Conservation (phyloP, 2,113 vertebrate species). For the Brevimyrus niger region DNA sequence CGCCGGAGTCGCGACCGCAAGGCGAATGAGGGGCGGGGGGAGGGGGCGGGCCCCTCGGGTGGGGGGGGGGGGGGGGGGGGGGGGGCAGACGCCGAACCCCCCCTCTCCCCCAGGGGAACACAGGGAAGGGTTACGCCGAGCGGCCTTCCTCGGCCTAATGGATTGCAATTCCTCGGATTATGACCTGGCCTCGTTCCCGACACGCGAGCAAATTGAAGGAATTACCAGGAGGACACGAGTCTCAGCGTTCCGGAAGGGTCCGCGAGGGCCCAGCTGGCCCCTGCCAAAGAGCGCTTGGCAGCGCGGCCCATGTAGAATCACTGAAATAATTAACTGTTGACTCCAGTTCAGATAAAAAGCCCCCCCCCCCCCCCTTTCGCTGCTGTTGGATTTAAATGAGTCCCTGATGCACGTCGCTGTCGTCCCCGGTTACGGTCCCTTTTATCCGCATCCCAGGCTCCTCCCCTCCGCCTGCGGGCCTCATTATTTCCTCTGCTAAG, state of each 20-base stretch:
- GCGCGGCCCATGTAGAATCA: constrained; percentile 20
- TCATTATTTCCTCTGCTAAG: not conserved
- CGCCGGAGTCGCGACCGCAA: too few relatives aligned
- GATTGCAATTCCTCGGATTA: constrained; percentile 75
- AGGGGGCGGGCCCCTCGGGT: too few relatives aligned
- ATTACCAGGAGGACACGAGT: constrained; percentile 66
- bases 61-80: too few relatives aligned
- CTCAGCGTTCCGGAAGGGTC: constrained; percentile 58
- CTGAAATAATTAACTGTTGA: constrained; percentile 33
- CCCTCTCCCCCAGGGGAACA: not conserved
- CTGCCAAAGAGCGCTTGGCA: constrained; percentile 21
- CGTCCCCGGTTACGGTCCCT: constrained; percentile 3
- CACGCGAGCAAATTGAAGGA: constrained; percentile 69
- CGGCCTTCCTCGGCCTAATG: constrained; percentile 66
- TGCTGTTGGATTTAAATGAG: constrained; percentile 14
- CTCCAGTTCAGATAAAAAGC: constrained; percentile 14
- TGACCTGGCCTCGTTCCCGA: constrained; percentile 71
- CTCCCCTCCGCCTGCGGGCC: not conserved
- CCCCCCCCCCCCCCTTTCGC: not conserved
- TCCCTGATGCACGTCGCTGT: not conserved
- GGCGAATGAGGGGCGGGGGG: too few relatives aligned
- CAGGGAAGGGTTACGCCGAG: constrained; percentile 19
- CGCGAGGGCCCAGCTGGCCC: not conserved
- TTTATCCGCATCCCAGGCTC: not conserved
- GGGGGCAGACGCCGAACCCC: too few relatives aligned